Conservation (phyloP, 2,113 vertebrate species). For the Brachypodius melanocephalos region DNA sequence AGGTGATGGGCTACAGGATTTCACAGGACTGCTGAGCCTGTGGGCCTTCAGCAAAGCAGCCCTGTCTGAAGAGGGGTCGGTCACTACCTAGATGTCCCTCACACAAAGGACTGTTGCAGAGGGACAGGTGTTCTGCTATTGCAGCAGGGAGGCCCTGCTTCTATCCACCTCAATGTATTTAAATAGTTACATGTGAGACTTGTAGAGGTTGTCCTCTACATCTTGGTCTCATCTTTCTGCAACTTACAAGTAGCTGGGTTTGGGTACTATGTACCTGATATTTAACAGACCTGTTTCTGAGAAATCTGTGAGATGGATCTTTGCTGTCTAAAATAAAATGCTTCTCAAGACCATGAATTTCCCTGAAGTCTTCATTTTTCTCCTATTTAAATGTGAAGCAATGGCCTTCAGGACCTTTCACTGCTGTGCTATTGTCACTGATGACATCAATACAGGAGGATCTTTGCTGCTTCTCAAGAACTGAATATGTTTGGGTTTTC, state of each 20-base stretch:
- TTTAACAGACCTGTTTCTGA: not conserved
- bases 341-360: not conserved
- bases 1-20: not conserved
- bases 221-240: not conserved
- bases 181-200: not conserved
- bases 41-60: not conserved
- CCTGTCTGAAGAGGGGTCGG: not conserved
- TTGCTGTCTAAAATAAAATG: not conserved
- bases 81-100: not conserved
- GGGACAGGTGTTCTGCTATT: not conserved
- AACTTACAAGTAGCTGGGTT: not conserved
- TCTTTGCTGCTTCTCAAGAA: not conserved
- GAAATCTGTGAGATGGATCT: not conserved
- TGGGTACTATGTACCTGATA: not conserved
- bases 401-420: not conserved
- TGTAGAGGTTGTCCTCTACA: not conserved
- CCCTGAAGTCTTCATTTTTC: not conserved
- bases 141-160: not conserved
- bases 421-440: not conserved
- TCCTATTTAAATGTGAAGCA: not conserved
- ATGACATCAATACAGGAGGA: fast-evolving
- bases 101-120: not conserved
- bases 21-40: not conserved
- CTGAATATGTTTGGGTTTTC: fast-evolving
- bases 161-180: not conserved